Percentiles rank a stretch among this genome's conserved stretches.
phyloP scores from a whole-genome alignment of 2,888 invertebrate genomes.

The Hofmannophila pseudospretella region DNA sequence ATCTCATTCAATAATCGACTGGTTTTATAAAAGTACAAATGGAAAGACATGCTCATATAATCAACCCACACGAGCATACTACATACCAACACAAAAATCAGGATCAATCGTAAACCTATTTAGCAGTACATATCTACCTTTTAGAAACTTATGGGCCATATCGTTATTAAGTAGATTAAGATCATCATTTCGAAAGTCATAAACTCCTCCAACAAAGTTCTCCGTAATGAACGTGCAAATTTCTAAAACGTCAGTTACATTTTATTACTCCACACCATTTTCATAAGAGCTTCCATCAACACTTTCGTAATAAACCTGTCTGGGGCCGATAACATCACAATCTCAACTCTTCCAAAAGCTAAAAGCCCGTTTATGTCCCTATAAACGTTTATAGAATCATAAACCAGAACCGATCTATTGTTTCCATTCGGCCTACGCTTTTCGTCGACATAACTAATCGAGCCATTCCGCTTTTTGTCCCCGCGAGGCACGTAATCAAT shows the following conservation, averaged over 20 bases:
- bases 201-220: constrained; percentile 6
- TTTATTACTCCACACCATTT: constrained; percentile 28
- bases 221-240: constrained; percentile 17
- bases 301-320: constrained; percentile 66
- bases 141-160: too few species aligned
- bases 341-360: constrained; percentile 60
- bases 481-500: constrained; percentile 64
- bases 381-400: constrained; percentile 77
- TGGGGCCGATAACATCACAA: constrained; percentile 62
- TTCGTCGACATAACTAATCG: constrained; percentile 69
- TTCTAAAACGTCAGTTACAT: constrained; percentile 27
- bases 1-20: constrained; percentile 13
- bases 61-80: constrained; percentile 8
- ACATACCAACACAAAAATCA: background rate
- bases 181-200: constrained; percentile 1
- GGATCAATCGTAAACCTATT: background rate
- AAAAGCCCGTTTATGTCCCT: constrained; percentile 70
- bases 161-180: background rate
- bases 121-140: too few species aligned
- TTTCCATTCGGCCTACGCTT: constrained; percentile 65
- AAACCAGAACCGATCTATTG: constrained; percentile 73
- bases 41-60: constrained; percentile 9
- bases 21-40: constrained; percentile 9
- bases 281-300: constrained; percentile 48
- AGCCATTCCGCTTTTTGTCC: constrained; percentile 70